phyloP scores from a whole-genome alignment of 2,888 invertebrate species.

The Pammene fasciana region DNA sequence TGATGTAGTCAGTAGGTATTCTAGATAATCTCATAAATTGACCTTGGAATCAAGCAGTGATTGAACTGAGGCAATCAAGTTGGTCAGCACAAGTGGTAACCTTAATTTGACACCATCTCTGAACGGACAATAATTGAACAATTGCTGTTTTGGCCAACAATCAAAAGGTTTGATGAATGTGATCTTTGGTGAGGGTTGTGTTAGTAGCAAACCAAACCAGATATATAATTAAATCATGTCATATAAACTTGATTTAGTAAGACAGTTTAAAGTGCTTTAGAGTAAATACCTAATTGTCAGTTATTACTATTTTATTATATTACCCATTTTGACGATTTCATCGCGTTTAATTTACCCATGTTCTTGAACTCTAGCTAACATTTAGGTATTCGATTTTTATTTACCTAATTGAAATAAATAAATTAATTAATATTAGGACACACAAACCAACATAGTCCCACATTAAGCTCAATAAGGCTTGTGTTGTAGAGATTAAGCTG shows the following conservation, averaged over 20 bases:
- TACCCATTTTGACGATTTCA: background rate
- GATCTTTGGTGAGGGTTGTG: background rate
- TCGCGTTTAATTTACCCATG: too few relatives aligned
- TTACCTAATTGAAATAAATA: too few relatives aligned
- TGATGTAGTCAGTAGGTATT: background rate
- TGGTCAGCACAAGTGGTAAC: conserved; percentile 22
- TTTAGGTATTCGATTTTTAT: too few relatives aligned
- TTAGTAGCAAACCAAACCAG: background rate
- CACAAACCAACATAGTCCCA: too few relatives aligned
- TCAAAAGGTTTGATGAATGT: conserved; percentile 5
- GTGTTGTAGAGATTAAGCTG: too few relatives aligned
- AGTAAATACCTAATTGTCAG: background rate
- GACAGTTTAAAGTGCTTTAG: background rate
- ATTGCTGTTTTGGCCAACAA: conserved; percentile 27
- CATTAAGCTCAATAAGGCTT: too few relatives aligned
- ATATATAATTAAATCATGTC: background rate
- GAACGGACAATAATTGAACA: conserved; percentile 26
- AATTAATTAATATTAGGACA: too few relatives aligned
- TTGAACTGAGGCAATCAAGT: conserved; percentile 31
- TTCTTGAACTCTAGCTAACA: too few relatives aligned
- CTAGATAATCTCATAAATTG: background rate
- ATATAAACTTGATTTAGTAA: background rate
- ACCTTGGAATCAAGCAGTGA: conserved; percentile 21
- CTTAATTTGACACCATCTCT: conserved; percentile 29
- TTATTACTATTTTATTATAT: background rate